Base-by-base conservation (phyloP, 1,140 invertebrate genomes). In the Bombus balteatus region DNA sequence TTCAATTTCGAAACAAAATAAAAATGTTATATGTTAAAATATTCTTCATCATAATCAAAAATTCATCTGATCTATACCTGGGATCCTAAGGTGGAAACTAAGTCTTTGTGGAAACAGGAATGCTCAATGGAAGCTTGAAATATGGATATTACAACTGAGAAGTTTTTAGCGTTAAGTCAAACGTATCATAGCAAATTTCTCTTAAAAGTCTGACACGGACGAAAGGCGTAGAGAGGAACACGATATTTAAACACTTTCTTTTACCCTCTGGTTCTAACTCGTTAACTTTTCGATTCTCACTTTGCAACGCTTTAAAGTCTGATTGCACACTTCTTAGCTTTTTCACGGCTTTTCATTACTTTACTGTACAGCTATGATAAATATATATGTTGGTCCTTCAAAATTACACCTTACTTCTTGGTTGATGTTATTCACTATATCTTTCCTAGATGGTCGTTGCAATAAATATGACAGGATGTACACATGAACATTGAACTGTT, bases 221-320 rank as follows among this genome's bases (percentile, higher is more conserved):
- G 10, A 57, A 37, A n/a, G 53, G n/a, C 18, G 28, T 18, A 39
- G 34, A 39, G 37, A 10, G 25, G 22, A 5, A 57, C 47, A 34
- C 32, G 73, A 75, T 76, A n/a, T 62, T 73, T 76, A 76, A 76
- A 76, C 37, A 62, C 25, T 39, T 53, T 59, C 34, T 59, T 76
- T 32, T 18, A 76, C 32, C 25, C 53, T 76, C 34, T 12, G 72
- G 10, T 53, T 37, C 47, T 59, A 62, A 76, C 34, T 59, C 53
- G 28, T 76, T 76, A 59, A 76, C 53, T 59, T 37, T 22, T 25
- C 25, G 53, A 62, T 76, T 76, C 34, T 59, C 34, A 62, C 74
- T 76, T 62, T n/a, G 59, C 34, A 59, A n/a, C 34, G 3, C 15
- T 76, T 76, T n/a, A 59, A 28, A n/a, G 34, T 59, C 53, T 59